Evolutionary conservation across 2,797 vertebrate genomes (phyloP).

Genomic region (Lepidocolaptes lacrymiger): DNA sequence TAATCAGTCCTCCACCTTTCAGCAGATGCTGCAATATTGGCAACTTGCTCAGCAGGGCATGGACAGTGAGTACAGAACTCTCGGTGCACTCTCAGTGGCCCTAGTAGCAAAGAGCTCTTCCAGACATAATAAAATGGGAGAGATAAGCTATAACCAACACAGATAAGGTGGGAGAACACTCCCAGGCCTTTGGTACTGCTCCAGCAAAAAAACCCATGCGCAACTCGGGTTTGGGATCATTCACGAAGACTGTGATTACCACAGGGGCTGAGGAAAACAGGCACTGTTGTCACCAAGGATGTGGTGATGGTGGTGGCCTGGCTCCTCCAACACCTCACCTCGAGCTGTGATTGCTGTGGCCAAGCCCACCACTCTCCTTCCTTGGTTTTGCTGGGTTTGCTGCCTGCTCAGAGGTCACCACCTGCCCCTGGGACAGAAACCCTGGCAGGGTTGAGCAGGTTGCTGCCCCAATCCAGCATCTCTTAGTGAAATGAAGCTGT

Average conservation of each 20-base stretch:
- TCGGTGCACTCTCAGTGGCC: background rate
- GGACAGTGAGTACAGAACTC: rapidly evolving
- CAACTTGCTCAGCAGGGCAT: background rate
- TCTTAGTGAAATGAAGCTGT: background rate
- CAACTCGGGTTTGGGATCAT: background rate
- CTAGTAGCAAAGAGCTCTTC: background rate
- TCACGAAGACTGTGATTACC: background rate
- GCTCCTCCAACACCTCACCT: background rate
- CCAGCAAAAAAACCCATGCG: background rate
- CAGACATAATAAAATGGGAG: background rate
- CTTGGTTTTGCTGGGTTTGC: background rate
- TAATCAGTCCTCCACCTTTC: background rate
- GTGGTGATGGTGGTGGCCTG: rapidly evolving
- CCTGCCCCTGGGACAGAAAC: background rate
- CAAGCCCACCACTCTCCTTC: background rate
- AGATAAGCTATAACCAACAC: background rate
- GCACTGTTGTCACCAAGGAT: background rate
- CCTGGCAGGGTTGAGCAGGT: background rate
- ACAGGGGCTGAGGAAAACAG: background rate
- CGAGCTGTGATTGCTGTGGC: rapidly evolving
- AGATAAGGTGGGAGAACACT: background rate
- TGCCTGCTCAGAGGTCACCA: background rate
- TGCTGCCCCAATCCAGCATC: background rate
- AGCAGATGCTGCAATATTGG: background rate
- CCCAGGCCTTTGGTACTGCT: background rate